Percentiles rank a stretch among this genome's conserved stretches.
Evolutionary conservation across 2,113 vertebrate genomes (phyloP).

Genomic region (Eidolon helvum): DNA sequence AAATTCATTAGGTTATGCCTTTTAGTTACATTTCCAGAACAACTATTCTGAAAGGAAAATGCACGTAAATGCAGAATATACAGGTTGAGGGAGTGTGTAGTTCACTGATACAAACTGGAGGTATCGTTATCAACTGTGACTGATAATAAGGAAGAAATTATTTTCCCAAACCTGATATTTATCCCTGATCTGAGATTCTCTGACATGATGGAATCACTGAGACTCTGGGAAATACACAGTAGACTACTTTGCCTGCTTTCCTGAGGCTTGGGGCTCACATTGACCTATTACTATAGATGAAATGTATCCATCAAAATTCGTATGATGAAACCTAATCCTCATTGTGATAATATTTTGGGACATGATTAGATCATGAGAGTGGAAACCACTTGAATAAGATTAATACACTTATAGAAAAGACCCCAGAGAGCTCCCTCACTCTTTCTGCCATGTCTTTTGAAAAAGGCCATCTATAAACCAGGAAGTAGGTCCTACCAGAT

Average conservation of each 20-base stretch:
- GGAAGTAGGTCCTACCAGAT: background rate
- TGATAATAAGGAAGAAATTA: background rate
- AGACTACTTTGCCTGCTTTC: background rate
- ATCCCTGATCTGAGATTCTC: background rate
- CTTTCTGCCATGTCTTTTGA: background rate
- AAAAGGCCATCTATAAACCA: background rate
- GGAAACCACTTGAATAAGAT: background rate
- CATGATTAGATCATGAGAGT: background rate
- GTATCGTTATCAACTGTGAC: background rate
- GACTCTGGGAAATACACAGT: background rate
- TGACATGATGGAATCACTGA: background rate
- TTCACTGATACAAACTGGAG: background rate
- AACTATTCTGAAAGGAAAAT: background rate
- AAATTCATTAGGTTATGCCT: background rate
- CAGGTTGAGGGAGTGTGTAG: accelerated
- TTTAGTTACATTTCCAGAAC: background rate
- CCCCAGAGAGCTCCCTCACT: background rate
- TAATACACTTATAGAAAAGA: background rate
- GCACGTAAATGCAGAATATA: background rate
- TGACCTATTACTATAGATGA: background rate
- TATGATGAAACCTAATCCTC: background rate
- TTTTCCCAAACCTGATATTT: background rate
- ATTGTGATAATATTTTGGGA: background rate
- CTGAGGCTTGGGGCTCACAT: background rate
- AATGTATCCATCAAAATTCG: background rate